phyloP scores from a whole-genome alignment of 1,140 invertebrate genomes.

The Teleogryllus occipitalis region DNA sequence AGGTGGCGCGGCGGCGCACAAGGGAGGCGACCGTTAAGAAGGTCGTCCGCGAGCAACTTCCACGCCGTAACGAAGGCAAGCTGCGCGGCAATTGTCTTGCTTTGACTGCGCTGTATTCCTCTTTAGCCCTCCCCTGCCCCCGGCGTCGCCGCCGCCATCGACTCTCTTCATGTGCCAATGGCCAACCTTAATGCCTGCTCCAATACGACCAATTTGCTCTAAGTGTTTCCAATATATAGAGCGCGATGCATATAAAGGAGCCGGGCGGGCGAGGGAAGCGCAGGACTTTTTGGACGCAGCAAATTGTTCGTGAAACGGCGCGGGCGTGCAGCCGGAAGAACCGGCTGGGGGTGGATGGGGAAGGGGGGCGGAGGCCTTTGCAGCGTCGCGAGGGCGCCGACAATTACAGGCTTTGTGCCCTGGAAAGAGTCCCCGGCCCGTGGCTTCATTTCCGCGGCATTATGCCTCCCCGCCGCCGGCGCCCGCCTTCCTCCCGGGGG shows the following conservation, averaged over 20 bases:
- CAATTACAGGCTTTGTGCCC: slow-evolving; percentile 21
- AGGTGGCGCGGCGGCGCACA: not conserved
- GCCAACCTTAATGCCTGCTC: slow-evolving; percentile 23
- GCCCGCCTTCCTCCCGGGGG: not conserved
- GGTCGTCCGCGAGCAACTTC: not conserved
- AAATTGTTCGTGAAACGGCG: slow-evolving; percentile 24
- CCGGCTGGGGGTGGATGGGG: not conserved
- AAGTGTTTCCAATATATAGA: slow-evolving; percentile 25
- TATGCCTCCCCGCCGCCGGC: slow-evolving; percentile 16
- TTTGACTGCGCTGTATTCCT: not conserved
- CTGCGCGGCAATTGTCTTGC: slow-evolving; percentile 18
- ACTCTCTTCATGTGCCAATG: slow-evolving; percentile 23
- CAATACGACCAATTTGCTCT: slow-evolving; percentile 25
- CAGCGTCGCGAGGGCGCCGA: slow-evolving; percentile 2
- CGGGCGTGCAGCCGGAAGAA: slow-evolving; percentile 21
- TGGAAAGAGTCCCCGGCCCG: slow-evolving; percentile 12
- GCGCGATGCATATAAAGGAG: slow-evolving; percentile 8
- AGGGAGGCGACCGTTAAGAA: not conserved
- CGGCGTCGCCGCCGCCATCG: not conserved
- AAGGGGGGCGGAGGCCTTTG: slow-evolving; percentile 13
- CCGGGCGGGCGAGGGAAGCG: not conserved
- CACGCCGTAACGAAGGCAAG: slow-evolving; percentile 13
- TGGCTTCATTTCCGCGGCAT: slow-evolving; percentile 23
- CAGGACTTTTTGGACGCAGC: slow-evolving; percentile 18
- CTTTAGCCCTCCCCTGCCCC: not conserved